Percentiles rank a stretch among this genome's conserved stretches.
Conservation (phyloP, 1,140 invertebrate species). For the Panagrolaimus sp. region DNA sequence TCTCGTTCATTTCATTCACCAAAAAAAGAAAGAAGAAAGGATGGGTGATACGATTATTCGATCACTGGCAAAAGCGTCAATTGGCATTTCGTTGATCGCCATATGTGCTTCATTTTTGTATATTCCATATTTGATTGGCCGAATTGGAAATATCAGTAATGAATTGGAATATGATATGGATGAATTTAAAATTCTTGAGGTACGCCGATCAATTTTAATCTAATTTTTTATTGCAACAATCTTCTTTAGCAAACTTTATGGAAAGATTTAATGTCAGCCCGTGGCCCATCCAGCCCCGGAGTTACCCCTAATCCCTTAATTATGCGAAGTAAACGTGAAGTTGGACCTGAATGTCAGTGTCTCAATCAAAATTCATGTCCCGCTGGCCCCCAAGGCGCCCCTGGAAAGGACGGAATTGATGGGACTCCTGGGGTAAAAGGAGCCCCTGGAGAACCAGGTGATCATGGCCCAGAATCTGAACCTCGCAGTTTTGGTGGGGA, state of each 20-base stretch:
- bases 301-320: neutral
- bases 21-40: too few species aligned
- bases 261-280: constrained; percentile 10
- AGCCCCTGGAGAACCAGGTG: neutral
- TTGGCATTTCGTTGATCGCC: neutral
- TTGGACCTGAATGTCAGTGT: constrained; percentile 1
- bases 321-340: neutral
- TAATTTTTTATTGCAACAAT: too few species aligned
- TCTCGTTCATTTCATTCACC: too few species aligned
- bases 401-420: neutral
- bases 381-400: neutral
- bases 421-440: neutral
- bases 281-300: neutral
- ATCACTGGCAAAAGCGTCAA: neutral
- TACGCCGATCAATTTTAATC: too few species aligned
- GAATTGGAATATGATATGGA: neutral
- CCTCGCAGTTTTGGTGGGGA: neutral
- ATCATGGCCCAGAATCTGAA: neutral
- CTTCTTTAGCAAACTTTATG: neutral
- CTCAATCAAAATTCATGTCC: neutral
- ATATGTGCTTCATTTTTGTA: constrained; percentile 4
- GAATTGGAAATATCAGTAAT: constrained; percentile 11
- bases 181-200: constrained; percentile 7
- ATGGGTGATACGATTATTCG: neutral
- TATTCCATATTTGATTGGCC: neutral